Evolutionary conservation across 2,113 vertebrate species (phyloP), one percentile per base, ranked within the genome.

Genomic region (Thomomys bottae): DNA sequence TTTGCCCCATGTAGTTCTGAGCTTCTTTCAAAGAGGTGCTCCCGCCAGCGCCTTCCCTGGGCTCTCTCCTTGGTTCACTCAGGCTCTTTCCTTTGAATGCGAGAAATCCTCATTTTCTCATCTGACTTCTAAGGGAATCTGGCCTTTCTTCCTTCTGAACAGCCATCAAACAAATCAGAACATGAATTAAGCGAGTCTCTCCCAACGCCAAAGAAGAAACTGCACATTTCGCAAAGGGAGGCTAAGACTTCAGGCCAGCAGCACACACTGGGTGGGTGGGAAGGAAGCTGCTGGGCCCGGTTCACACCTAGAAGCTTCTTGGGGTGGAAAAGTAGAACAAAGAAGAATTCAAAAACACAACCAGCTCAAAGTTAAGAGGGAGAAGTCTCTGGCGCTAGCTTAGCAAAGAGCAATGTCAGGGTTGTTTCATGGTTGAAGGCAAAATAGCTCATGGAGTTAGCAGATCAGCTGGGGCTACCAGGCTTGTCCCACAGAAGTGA

Each of bases 51-150:
- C 72, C 49, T 73, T 81, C 91, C 71, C 59, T 73, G 5, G 40
- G 82, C 42, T 73, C 15, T 85, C 61, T 82, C 72, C 30, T 24
- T 71, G 61, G 49, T 38, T 87, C n/a, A 23, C 63, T 90, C 11
- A 6, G 28, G 30, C 77, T 68, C 81, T 57, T 61, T 63, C 32
- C 36, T 92, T 88, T 71, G 9, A 28, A 10, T 24, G 42, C 83
- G 38, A 87, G 45, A 87, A 91, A 36, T 18, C 42, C 59, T 88
- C 90, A 32, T 92, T 76, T 81, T 87, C 84, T 87, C 78, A 84
- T 84, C 77, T 89, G 67, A 87, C 68, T 93, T 96, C 91, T 88
- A 59, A 95, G 45, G 32, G 61, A 92, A 78, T 18, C 10, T 21
- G 66, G 54, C 3, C 45, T 94, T 90, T 90, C 70, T 94, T 92